These are phyloP conservation scores for Gephyroberyx darwinii DNA, from an alignment of 2,797 vertebrate species.

Conservation along the genomic window DNA sequence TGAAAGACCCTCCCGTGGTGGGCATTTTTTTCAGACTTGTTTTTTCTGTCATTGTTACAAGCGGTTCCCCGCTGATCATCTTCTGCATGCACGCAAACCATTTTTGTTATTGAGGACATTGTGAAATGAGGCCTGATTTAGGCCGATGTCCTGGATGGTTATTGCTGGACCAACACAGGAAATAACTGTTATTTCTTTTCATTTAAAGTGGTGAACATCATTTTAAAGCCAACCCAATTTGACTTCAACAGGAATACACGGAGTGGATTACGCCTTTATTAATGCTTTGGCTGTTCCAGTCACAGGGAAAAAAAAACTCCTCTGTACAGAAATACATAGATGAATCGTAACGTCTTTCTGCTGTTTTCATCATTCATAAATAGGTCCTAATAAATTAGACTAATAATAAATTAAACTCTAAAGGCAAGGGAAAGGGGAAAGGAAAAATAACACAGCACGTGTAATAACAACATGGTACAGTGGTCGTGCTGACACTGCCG, in stretches of 20 bases:
- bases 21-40: neutral
- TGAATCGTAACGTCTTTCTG: neutral
- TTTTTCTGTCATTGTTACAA: neutral
- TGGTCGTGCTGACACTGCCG: conserved; percentile 24
- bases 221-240: conserved; percentile 47
- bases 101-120: conserved; percentile 12
- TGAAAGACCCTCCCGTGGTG: neutral
- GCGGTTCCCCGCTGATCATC: conserved; percentile 11
- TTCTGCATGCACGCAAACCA: neutral
- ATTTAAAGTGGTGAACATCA: conserved; percentile 44
- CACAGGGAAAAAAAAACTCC: neutral
- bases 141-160: conserved; percentile 25
- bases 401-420: too few relatives aligned
- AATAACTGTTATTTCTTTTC: conserved; percentile 18
- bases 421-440: neutral
- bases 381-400: conserved; percentile 21
- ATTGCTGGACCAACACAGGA: conserved; percentile 14
- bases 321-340: neutral
- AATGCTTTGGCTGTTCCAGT: conserved; percentile 25
- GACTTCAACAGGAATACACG: conserved; percentile 34
- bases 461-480: conserved; percentile 1
- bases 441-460: conserved; percentile 11
- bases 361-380: neutral
- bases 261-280: conserved; percentile 49
- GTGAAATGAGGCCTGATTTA: conserved; percentile 13